A percentile compares a stretch with the other conserved stretches of the same genome.
Evolutionary conservation across 1,140 invertebrate species (phyloP).

Genomic region (Pseudomyrmex concolor): DNA sequence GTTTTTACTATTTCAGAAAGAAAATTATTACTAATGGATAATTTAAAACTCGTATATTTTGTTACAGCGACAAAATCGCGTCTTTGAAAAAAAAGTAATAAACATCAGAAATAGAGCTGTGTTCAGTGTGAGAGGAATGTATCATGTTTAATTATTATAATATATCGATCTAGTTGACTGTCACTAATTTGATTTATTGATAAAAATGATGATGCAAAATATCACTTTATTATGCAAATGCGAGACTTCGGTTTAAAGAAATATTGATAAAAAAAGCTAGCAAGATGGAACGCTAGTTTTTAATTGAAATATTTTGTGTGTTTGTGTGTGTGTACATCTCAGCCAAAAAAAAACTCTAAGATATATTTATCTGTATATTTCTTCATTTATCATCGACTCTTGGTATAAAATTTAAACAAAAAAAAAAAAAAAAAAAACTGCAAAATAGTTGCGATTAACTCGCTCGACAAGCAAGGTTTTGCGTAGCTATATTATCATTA

Average conservation of each 20-base stretch:
- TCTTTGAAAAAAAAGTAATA: too few species aligned
- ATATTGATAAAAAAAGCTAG: neutral
- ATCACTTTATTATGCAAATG: neutral
- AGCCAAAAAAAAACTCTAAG: neutral
- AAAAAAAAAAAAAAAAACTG: neutral
- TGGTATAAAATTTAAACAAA: neutral
- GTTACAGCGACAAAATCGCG: too few species aligned
- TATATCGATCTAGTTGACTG: neutral
- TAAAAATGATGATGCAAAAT: neutral
- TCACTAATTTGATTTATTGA: neutral
- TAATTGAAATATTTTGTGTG: neutral
- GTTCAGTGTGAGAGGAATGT: too few species aligned
- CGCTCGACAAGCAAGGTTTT: neutral
- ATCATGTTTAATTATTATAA: too few species aligned
- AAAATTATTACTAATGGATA: too few species aligned
- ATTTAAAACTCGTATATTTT: too few species aligned
- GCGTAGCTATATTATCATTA: neutral
- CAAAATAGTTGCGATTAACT: conserved; percentile 4
- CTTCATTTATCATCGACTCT: neutral
- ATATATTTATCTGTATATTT: neutral
- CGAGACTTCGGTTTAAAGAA: neutral
- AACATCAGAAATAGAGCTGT: too few species aligned
- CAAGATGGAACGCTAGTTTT: neutral
- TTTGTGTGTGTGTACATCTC: neutral
- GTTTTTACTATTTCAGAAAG: too few species aligned